A percentile compares a stretch with the other conserved stretches of the same genome.
phyloP scores from a whole-genome alignment of 2,797 vertebrate genomes.

The Chaetophractus vellerosus region DNA sequence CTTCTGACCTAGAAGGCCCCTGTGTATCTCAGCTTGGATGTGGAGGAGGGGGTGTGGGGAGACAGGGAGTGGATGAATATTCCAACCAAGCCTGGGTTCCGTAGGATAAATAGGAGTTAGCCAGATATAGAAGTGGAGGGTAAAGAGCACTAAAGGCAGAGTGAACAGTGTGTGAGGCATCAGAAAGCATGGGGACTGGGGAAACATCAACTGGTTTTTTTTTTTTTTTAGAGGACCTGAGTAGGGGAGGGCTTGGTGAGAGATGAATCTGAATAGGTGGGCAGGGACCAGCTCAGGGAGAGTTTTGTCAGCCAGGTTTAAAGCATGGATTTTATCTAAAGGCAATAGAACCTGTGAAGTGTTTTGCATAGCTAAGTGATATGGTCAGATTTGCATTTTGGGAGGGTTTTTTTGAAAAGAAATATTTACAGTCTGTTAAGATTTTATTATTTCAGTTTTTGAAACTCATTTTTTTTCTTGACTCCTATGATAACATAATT shows the following conservation, averaged over 20 bases:
- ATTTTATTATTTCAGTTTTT: neutral
- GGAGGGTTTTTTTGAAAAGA: neutral
- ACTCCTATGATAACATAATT: slow-evolving; percentile 6
- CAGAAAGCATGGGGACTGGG: neutral
- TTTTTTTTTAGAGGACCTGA: slow-evolving; percentile 18
- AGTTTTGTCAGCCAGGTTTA: slow-evolving; percentile 26
- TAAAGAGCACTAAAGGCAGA: neutral
- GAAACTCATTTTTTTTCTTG: slow-evolving; percentile 6
- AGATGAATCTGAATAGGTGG: slow-evolving; percentile 8
- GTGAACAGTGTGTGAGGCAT: neutral
- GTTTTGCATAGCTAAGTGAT: slow-evolving; percentile 24
- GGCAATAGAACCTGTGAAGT: neutral
- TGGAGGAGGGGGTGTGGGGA: neutral
- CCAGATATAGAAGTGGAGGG: neutral
- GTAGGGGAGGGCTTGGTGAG: neutral
- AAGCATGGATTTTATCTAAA: slow-evolving; percentile 18
- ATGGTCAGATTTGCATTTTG: slow-evolving; percentile 49
- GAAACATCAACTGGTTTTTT: neutral
- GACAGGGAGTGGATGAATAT: neutral
- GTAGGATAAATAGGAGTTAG: slow-evolving; percentile 29
- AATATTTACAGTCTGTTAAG: neutral
- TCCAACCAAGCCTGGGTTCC: slow-evolving; percentile 8
- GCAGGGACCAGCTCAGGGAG: neutral
- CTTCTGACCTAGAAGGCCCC: slow-evolving; percentile 9
- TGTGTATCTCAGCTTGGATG: neutral